Percentiles rank a stretch among this genome's conserved stretches.
Conservation (phyloP, 2,113 vertebrate species). For the Onychostruthus taczanowskii region DNA sequence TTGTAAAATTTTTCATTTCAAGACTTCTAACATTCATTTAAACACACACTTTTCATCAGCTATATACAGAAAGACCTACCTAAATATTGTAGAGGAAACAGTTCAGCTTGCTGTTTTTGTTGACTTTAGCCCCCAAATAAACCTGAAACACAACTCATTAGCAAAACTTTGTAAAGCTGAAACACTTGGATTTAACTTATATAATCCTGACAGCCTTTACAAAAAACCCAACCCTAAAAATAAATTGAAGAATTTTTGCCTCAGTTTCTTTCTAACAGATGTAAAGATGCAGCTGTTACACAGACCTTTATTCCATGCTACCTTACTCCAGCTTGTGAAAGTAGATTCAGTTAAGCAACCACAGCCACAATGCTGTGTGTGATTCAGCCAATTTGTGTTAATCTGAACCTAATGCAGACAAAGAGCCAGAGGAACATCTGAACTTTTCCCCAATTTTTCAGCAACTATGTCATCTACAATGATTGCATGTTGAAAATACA, state of each 20-base stretch:
- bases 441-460: neutral
- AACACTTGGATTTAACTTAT: neutral
- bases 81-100: neutral
- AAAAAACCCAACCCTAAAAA: neutral
- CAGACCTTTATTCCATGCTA: neutral
- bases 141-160: neutral
- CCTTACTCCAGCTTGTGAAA: neutral
- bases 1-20: neutral
- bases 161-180: neutral
- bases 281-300: neutral
- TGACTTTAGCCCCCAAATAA: neutral
- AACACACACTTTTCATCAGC: neutral
- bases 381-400: neutral
- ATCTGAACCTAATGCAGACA: neutral
- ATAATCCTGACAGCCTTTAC: neutral
- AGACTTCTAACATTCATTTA: neutral
- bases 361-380: neutral
- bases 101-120: neutral
- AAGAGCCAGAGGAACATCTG: neutral
- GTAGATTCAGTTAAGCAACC: neutral
- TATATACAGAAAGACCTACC: neutral
- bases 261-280: neutral
- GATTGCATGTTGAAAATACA: neutral
- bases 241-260: neutral
- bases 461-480: neutral